A percentile compares a stretch with the other conserved stretches of the same genome.
Conservation (phyloP, 2,113 vertebrate genomes). For the Clarias batrachus region DNA sequence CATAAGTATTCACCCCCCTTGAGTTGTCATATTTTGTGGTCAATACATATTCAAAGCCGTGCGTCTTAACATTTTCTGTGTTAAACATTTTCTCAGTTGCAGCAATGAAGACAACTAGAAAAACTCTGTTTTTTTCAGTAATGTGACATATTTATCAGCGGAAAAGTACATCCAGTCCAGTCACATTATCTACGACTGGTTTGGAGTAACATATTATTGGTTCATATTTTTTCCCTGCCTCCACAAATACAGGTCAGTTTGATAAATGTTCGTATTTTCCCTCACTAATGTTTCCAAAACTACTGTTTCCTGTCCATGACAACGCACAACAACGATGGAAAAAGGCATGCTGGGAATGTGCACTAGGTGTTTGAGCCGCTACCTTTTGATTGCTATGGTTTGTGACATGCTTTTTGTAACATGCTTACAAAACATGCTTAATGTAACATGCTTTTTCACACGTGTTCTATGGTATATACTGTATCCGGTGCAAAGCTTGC, state of each 20-base stretch:
- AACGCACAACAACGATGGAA: neutral
- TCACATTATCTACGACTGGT: neutral
- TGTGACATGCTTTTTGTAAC: too few species aligned
- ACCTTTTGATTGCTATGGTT: too few species aligned
- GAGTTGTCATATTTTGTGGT: neutral
- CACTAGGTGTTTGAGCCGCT: neutral
- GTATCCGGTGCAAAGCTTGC: neutral
- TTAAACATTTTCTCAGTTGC: neutral
- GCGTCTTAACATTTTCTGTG: neutral
- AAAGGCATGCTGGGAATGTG: neutral
- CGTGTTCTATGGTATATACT: too few species aligned
- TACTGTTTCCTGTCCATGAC: neutral
- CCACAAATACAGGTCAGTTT: neutral
- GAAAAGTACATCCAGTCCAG: neutral
- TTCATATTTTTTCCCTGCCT: neutral
- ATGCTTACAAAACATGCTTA: too few species aligned
- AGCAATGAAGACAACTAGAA: neutral
- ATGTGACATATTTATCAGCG: conserved; percentile 14
- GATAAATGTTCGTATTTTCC: neutral
- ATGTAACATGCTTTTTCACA: too few species aligned
- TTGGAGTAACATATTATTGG: neutral
- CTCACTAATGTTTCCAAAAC: neutral
- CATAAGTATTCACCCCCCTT: neutral
- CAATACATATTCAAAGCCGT: neutral
- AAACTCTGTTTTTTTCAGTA: neutral